phyloP scores from a whole-genome alignment of 2,797 vertebrate genomes.

The Sebastes hubbsi region DNA sequence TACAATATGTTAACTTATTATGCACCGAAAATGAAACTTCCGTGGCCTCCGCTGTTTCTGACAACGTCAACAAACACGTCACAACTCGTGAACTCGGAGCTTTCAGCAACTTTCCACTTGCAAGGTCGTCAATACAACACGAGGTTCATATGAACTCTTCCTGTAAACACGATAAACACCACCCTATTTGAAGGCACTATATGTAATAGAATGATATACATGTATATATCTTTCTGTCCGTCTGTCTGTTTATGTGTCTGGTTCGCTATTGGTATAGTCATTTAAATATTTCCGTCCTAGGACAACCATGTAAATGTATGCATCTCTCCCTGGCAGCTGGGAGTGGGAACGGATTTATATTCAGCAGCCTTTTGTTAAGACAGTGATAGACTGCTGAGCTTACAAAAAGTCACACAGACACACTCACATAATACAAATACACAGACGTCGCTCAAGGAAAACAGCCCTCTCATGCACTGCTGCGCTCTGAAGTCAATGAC shows the following conservation, averaged over 20 bases:
- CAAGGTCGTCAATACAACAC: no score
- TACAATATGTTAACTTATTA: no score
- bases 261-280: not conserved
- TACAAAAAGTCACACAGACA: conserved; percentile 22
- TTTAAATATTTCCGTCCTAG: conserved; percentile 1
- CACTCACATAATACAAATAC: conserved; percentile 1
- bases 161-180: no score
- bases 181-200: no score
- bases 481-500: conserved; percentile 36
- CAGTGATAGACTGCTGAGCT: conserved; percentile 60
- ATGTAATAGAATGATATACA: no score
- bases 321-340: conserved; percentile 31
- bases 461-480: conserved; percentile 23
- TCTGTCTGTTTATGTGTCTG: not conserved
- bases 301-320: conserved; percentile 23
- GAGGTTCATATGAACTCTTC: no score
- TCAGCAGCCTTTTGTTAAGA: conserved; percentile 60
- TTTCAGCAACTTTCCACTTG: no score
- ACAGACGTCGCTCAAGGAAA: conserved; percentile 42
- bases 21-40: no score
- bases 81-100: no score
- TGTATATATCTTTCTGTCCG: no score
- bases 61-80: no score
- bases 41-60: no score
- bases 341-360: conserved; percentile 46